Base-by-base conservation (phyloP, 2,888 invertebrate genomes). In the Epinotia nisella region DNA sequence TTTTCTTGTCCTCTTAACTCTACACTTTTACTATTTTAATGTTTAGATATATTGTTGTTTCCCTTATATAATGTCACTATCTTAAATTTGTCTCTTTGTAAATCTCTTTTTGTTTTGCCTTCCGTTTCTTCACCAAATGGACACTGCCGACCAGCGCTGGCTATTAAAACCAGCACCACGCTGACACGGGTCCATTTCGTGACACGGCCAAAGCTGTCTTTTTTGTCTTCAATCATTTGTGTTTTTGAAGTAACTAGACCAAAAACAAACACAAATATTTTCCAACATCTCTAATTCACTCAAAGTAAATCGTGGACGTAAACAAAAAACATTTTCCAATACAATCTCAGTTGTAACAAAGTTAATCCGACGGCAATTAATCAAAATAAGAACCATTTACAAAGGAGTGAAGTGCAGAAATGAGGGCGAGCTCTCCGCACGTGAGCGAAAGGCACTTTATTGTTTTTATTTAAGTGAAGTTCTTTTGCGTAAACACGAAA, bases 241-340 rank as follows among this genome's bases (percentile, higher is more conserved):
- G 41, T 45, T 61, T 45, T 45, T 2, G 21, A 61, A 45, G 21
- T 61, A 21, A 10, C 21, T 9, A 21, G 15, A 45, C 41, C n/a
- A 61, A 61, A 61, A 21, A 49, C 24, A 60, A 62, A 10, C 39
- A 39, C 62, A 49, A 45, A 29, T 59, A 62, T 62, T 49, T 15
- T 62, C n/a, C 29, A n/a, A 49, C n/a, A 62, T n/a, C 17, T 45
- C n/a, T 62, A 62, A 62, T 13, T 65, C 53, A 39, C 19, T 39
- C 21, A 21, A 56, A 66, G 41, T 56, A 56, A 66, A 15, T 19
- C n/a, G 11, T 7, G 39, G 56, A 66, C 51, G n/a, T 62, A 53
- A 64, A 64, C 55, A 65, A 65, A 65, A 19, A 65, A 55, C 65
- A 41, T 55, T 66, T 56, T 56, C 15, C 55, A 66, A 66, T 66